A percentile compares a stretch with the other conserved stretches of the same genome.
phyloP scores from a whole-genome alignment of 2,888 invertebrate genomes.

The Tanaodytes sp. region DNA sequence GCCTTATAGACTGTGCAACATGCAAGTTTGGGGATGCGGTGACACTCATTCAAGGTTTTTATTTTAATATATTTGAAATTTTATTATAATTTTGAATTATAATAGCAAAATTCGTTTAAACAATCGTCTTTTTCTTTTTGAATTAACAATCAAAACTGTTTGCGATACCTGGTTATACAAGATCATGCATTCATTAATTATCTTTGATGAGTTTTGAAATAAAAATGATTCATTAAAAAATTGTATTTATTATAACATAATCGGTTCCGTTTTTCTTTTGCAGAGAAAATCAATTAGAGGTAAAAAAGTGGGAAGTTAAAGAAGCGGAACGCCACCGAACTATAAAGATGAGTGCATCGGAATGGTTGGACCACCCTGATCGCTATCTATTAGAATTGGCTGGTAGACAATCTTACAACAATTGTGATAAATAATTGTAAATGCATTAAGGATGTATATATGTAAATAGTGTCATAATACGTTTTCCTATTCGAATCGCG shows the following conservation, averaged over 20 bases:
- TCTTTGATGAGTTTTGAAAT: too few relatives aligned
- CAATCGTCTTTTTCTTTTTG: too few relatives aligned
- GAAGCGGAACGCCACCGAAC: conserved; percentile 89
- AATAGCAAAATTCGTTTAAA: too few relatives aligned
- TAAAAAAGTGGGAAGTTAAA: conserved; percentile 92
- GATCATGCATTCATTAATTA: too few relatives aligned
- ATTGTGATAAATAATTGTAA: conserved; percentile 74
- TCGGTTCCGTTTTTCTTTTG: too few relatives aligned
- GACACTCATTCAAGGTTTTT: conserved; percentile 75
- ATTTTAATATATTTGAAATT: background rate
- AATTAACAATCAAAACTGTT: too few relatives aligned
- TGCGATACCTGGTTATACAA: too few relatives aligned
- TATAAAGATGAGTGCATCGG: conserved; percentile 89
- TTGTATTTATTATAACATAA: too few relatives aligned
- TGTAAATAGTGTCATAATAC: conserved; percentile 21
- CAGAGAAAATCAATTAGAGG: conserved; percentile 88
- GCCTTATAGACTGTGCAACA: conserved; percentile 73
- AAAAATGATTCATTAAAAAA: too few relatives aligned
- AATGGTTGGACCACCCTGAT: conserved; percentile 97
- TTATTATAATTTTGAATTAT: background rate
- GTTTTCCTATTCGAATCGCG: background rate
- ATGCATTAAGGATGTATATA: conserved; percentile 39
- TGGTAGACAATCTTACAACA: conserved; percentile 86
- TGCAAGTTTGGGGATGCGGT: conserved; percentile 90
- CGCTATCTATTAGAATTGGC: conserved; percentile 91